Conservation (phyloP, 2,113 vertebrate species). For the Urocitellus parryii region DNA sequence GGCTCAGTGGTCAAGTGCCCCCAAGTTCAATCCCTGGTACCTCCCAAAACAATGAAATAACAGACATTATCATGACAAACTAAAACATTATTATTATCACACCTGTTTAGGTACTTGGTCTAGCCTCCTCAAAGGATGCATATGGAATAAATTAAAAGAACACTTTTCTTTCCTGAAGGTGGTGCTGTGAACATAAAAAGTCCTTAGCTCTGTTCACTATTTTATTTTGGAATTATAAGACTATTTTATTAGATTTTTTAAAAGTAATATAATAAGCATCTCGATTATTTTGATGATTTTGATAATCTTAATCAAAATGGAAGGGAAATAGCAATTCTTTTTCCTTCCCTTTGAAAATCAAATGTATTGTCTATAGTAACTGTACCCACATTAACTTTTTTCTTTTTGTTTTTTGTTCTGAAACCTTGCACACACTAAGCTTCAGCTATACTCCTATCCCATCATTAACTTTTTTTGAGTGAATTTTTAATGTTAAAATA, state of each 20-base stretch:
- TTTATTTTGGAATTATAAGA: not conserved
- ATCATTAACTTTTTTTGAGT: not conserved
- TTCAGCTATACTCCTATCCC: not conserved
- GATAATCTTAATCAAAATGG: too few relatives aligned
- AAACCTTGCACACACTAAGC: not conserved
- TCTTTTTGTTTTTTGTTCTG: not conserved
- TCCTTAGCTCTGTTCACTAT: not conserved
- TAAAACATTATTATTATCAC: not conserved
- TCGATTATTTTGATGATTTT: not conserved
- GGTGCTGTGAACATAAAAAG: constrained; percentile 57
- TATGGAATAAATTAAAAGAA: not conserved
- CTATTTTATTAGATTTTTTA: not conserved
- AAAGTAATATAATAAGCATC: not conserved
- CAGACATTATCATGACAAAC: not conserved
- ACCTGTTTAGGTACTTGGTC: not conserved
- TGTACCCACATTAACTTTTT: not conserved
- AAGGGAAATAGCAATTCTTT: not conserved
- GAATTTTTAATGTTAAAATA: constrained; percentile 1
- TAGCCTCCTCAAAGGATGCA: not conserved
- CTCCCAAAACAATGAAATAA: too few relatives aligned
- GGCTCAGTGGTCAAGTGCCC: too few relatives aligned
- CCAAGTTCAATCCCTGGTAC: too few relatives aligned
- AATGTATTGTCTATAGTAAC: not conserved
- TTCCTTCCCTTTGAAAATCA: not conserved
- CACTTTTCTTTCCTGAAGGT: constrained; percentile 60